Percentiles rank a stretch among this genome's conserved stretches.
Evolutionary conservation across 2,797 vertebrate genomes (phyloP).

Genomic region (Gymnopithys bicolor): DNA sequence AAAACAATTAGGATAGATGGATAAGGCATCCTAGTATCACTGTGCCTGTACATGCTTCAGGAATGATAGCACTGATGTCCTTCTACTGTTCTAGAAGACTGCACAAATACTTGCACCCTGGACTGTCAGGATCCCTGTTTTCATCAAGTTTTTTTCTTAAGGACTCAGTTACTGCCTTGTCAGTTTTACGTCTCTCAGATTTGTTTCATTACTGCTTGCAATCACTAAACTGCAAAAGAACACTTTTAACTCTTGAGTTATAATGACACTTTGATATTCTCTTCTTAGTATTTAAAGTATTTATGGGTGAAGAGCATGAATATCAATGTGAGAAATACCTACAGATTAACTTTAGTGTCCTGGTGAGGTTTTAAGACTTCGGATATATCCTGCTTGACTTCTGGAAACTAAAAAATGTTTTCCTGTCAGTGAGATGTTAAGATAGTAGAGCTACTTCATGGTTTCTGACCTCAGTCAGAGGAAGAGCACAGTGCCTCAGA

Average conservation of each 20-base stretch:
- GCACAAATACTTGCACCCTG: background rate
- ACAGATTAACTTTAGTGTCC: background rate
- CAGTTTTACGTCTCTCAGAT: background rate
- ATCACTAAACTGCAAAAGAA: background rate
- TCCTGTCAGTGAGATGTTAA: background rate
- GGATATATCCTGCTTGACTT: background rate
- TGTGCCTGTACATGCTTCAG: background rate
- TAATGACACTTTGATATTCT: background rate
- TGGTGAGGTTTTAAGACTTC: background rate
- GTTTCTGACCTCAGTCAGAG: background rate
- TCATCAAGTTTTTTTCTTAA: background rate
- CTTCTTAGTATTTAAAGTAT: background rate
- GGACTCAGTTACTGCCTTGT: background rate
- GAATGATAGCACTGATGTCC: accelerated
- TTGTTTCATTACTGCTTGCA: background rate
- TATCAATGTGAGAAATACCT: background rate
- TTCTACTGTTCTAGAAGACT: background rate
- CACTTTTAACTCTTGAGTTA: background rate
- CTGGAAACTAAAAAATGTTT: background rate
- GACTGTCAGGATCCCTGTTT: background rate
- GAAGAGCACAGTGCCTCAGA: background rate
- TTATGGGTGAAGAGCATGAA: background rate
- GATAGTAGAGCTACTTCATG: background rate
- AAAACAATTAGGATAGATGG: background rate
- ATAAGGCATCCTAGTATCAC: background rate